A percentile compares a stretch with the other conserved stretches of the same genome.
Evolutionary conservation across 2,888 invertebrate genomes (phyloP).

Genomic region (Plusia festucae): DNA sequence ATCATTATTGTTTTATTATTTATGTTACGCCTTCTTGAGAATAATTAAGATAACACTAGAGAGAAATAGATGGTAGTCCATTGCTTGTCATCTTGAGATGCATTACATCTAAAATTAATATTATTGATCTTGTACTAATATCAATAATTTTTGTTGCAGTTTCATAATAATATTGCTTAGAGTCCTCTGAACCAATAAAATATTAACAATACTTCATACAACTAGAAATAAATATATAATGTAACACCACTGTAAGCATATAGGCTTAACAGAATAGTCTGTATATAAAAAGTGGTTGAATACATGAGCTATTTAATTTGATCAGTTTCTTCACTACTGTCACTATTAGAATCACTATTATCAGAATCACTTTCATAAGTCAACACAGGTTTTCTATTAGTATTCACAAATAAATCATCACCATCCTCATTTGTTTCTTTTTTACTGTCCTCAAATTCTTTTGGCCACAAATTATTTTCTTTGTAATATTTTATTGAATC

Average conservation of each 20-base stretch:
- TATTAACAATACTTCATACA: too few species aligned
- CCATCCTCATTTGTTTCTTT: slow-evolving; percentile 78
- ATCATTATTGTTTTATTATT: background rate
- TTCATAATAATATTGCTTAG: background rate
- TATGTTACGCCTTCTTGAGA: background rate
- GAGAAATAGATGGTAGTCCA: background rate
- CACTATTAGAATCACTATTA: slow-evolving; percentile 40
- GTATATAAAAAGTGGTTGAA: background rate
- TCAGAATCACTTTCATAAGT: slow-evolving; percentile 63
- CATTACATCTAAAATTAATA: too few species aligned
- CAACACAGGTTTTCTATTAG: slow-evolving; percentile 85
- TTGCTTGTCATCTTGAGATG: background rate
- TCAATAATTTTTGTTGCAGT: background rate
- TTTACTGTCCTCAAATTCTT: slow-evolving; percentile 78
- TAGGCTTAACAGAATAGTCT: background rate
- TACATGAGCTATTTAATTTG: slow-evolving; percentile 23
- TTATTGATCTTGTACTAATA: too few species aligned
- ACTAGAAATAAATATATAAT: background rate
- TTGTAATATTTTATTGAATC: slow-evolving; percentile 92
- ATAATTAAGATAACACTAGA: too few species aligned
- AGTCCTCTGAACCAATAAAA: too few species aligned
- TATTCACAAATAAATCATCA: slow-evolving; percentile 89
- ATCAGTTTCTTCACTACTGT: slow-evolving; percentile 46
- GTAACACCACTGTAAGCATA: background rate
- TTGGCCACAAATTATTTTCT: slow-evolving; percentile 86